Conservation (phyloP, 2,888 invertebrate genomes). For the Dynastes hyllus region DNA sequence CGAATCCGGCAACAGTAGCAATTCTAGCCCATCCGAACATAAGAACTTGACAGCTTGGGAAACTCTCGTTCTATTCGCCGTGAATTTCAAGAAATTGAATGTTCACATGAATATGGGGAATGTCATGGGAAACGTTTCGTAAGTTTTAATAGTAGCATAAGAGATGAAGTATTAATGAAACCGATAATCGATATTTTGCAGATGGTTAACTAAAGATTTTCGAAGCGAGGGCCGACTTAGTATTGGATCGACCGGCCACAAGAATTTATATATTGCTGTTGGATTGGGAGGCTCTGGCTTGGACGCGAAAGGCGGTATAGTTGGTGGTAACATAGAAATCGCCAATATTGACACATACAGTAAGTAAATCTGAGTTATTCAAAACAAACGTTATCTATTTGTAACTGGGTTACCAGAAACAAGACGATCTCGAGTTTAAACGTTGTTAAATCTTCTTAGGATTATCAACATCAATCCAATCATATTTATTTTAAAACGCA, state of each 20-base stretch:
- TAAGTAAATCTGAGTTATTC: constrained; percentile 66
- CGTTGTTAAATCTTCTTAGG: no score
- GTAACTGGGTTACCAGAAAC: background rate
- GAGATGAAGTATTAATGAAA: background rate
- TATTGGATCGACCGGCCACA: constrained; percentile 95
- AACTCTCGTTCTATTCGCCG: constrained; percentile 94
- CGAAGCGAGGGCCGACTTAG: constrained; percentile 93
- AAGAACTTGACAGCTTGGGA: constrained; percentile 91
- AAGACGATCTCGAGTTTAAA: no score
- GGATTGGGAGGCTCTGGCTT: constrained; percentile 92
- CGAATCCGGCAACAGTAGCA: constrained; percentile 72
- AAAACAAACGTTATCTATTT: background rate
- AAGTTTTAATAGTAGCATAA: constrained; percentile 64
- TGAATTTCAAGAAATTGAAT: constrained; percentile 96
- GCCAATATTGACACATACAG: constrained; percentile 90
- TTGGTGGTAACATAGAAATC: constrained; percentile 95
- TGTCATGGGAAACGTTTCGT: constrained; percentile 98
- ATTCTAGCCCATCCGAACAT: constrained; percentile 76
- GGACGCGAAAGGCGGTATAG: constrained; percentile 97
- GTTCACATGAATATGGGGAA: constrained; percentile 99
- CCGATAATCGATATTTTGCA: constrained; percentile 63
- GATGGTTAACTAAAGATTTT: constrained; percentile 95
- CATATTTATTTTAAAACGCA: no score
- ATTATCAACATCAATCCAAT: no score
- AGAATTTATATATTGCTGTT: constrained; percentile 92